Percentiles rank a stretch among this genome's conserved stretches.
Conservation (phyloP, 1,140 invertebrate species). For the Heliconius melpomene region DNA sequence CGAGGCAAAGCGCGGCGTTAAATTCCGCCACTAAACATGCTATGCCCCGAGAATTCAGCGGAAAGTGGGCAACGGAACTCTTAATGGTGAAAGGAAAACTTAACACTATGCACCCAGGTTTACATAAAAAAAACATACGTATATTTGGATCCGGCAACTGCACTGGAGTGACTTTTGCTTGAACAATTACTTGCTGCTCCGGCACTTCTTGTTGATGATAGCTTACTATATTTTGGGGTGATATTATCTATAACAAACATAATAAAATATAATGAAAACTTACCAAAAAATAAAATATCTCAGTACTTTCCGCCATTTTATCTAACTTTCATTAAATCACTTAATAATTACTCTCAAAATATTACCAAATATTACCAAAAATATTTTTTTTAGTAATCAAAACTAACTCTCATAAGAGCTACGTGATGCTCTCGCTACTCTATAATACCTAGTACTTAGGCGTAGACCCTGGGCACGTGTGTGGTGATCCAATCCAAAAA, state of each 20-base stretch:
- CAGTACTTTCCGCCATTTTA: neutral
- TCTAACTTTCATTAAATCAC: neutral
- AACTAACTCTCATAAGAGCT: neutral
- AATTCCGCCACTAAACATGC: too few relatives aligned
- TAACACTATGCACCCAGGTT: neutral
- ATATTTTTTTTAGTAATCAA: neutral
- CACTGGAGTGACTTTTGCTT: constrained; percentile 51
- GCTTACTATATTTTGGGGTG: constrained; percentile 43
- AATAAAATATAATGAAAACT: neutral
- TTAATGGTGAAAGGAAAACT: too few relatives aligned
- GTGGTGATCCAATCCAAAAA: neutral
- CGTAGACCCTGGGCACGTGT: neutral
- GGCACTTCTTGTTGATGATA: constrained; percentile 42
- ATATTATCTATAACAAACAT: constrained; percentile 47
- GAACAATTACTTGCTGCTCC: constrained; percentile 45
- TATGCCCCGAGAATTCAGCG: too few relatives aligned
- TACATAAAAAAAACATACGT: constrained; percentile 41
- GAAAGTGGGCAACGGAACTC: too few relatives aligned
- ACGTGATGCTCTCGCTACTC: constrained; percentile 2
- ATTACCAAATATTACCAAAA: neutral
- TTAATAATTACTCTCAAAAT: neutral
- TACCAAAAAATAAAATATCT: constrained; percentile 1
- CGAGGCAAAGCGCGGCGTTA: too few relatives aligned
- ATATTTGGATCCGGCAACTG: constrained; percentile 53
- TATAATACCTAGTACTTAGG: neutral